phyloP scores from a whole-genome alignment of 2,888 invertebrate genomes.

The Eristalinus aeneus region DNA sequence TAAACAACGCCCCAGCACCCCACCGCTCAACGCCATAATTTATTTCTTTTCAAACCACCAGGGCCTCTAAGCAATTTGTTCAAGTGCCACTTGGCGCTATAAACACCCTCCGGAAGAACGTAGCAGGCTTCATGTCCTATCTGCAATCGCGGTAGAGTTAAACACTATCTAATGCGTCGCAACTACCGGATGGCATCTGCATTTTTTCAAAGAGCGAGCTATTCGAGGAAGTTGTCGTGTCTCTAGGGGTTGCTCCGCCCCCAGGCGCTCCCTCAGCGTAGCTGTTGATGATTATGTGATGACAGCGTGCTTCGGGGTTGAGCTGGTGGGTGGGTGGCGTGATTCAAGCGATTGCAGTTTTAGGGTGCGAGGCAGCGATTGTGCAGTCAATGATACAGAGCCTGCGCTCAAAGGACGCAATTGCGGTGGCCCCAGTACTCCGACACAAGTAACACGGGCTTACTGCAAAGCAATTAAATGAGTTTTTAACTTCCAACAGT shows the following conservation, averaged over 20 bases:
- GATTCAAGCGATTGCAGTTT: neutral
- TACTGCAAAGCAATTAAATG: constrained; percentile 46
- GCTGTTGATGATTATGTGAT: constrained; percentile 44
- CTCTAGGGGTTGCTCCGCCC: constrained; percentile 41
- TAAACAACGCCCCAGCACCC: neutral
- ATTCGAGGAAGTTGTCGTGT: constrained; percentile 61
- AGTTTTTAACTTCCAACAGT: constrained; percentile 22
- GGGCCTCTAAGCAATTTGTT: constrained; percentile 48
- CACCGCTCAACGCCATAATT: neutral
- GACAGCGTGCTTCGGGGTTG: constrained; percentile 40
- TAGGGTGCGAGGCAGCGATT: neutral
- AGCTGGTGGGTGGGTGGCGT: neutral
- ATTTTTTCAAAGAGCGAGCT: constrained; percentile 44
- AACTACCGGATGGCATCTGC: constrained; percentile 39
- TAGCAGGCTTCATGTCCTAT: constrained; percentile 50
- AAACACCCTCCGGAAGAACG: constrained; percentile 32
- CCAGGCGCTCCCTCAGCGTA: neutral
- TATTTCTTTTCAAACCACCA: neutral
- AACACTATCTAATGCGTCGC: constrained; percentile 48
- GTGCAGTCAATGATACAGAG: constrained; percentile 43
- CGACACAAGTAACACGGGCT: constrained; percentile 15
- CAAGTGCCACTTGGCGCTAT: constrained; percentile 54
- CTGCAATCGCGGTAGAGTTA: constrained; percentile 50
- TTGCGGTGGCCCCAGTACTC: constrained; percentile 7
- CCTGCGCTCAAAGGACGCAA: constrained; percentile 47